These are phyloP conservation scores for Drosophila virilis DNA, from an alignment of 1,140 invertebrate species.

Conservation along the genomic window DNA sequence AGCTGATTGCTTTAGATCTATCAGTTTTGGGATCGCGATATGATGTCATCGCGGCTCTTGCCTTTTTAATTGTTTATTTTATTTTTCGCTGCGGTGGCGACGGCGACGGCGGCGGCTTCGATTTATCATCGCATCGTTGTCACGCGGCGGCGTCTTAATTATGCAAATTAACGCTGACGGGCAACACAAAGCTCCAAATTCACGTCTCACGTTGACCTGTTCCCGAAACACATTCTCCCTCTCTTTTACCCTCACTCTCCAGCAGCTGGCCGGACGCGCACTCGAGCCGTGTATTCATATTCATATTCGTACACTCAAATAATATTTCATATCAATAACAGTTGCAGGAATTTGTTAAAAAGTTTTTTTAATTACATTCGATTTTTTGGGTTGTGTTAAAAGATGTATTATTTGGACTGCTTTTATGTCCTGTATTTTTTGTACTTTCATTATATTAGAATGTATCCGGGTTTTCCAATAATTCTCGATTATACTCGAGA, in stretches of 20 bases:
- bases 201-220: constrained; percentile 32
- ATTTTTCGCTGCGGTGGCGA: constrained; percentile 18
- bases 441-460: no score
- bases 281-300: not conserved
- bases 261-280: no score
- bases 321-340: no score
- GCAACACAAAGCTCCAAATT: constrained; percentile 24
- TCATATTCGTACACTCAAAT: not conserved
- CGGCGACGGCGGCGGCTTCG: constrained; percentile 38
- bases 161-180: constrained; percentile 67
- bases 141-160: constrained; percentile 67
- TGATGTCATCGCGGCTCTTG: constrained; percentile 14
- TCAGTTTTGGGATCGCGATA: constrained; percentile 14
- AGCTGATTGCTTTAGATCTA: constrained; percentile 13
- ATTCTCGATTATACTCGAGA: no score
- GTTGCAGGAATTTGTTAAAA: no score
- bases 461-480: no score
- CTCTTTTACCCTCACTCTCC: no score
- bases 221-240: not conserved
- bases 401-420: no score
- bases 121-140: constrained; percentile 73
- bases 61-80: not conserved
- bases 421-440: no score
- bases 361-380: no score
- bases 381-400: no score